Evolutionary conservation across 2,888 invertebrate genomes (phyloP), one percentile per base, ranked within the genome.

Genomic region (Aphidius colemani): DNA sequence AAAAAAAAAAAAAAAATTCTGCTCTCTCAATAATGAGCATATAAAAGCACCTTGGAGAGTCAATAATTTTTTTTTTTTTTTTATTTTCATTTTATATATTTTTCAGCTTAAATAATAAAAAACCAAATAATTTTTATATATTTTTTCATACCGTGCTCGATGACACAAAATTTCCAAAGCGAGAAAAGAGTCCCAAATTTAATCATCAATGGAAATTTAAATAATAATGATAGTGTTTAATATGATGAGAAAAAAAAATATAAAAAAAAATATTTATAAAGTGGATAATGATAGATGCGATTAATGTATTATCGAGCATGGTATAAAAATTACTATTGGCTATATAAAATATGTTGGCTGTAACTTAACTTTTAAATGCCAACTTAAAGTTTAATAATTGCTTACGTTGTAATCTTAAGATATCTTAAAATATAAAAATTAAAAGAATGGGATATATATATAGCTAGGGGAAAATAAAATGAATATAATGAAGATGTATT

Each of bases 221-320:
- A 30, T 30, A 30, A 30, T 30, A 30, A 30, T 30, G 30, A 30
- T 30, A 18, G 18, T n/a, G n/a, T 30, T 3, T 30, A 30, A 30
- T 30, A 30, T 30, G 4, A 30, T 30, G 30, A 30, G 4, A 30
- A 30, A 30, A 30, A 10, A 10, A 10, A 45, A 3, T 2, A 10
- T 3, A 10, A 45, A 3, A 45, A 10, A 10, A 45, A 3, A 45
- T 45, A 2, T 10, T 2, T 9, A 10, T 10, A 49, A 11, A 49
- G 49, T 18, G 13, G 11, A 9, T 43, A 41, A 10, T 6, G n/a
- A 53, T 41, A 11, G 9, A 53, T 4, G 41, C n/a, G 43, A n/a
- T 39, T n/a, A 53, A 53, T 40, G 18, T 39, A 30, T 53, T 53
- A n/a, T 39, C 41, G 46, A 57, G 45, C 46, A 57, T 39, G 46